These are phyloP conservation scores for Sinocyclocheilus anophthalmus DNA, from an alignment of 2,113 vertebrate species.

Conservation along the genomic window DNA sequence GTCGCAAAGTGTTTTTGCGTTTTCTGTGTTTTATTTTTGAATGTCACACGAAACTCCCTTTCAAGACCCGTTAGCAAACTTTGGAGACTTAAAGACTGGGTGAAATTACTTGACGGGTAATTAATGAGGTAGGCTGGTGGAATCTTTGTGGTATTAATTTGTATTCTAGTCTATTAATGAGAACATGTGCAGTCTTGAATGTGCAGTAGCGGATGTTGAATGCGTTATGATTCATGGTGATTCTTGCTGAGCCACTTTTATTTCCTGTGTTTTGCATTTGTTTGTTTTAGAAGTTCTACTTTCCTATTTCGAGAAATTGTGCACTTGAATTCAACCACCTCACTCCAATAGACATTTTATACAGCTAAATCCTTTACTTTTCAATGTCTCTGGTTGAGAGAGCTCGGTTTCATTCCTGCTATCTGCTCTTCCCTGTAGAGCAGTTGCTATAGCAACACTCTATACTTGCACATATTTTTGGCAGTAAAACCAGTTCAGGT, in stretches of 20 bases:
- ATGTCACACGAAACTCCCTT: background rate
- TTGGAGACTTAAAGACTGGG: background rate
- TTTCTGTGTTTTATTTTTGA: background rate
- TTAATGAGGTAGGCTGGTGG: background rate
- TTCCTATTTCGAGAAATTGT: background rate
- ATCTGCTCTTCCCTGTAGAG: background rate
- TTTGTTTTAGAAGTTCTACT: background rate
- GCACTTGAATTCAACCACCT: background rate
- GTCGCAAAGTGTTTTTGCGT: background rate
- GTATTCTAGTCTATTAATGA: background rate
- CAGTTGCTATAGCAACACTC: conserved; percentile 24
- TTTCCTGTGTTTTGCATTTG: background rate
- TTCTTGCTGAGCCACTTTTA: background rate
- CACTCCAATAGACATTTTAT: background rate
- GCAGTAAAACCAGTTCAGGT: background rate
- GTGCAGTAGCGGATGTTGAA: background rate
- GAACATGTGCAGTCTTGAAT: conserved; percentile 3
- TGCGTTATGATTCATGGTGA: background rate
- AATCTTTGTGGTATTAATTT: too few species aligned
- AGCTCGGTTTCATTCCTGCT: background rate
- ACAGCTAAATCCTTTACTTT: background rate
- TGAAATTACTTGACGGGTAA: background rate
- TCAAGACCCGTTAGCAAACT: background rate
- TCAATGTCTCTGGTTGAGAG: background rate
- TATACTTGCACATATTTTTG: background rate